Evolutionary conservation across 2,888 invertebrate genomes (phyloP).

Genomic region (Sclerodermus sp.): DNA sequence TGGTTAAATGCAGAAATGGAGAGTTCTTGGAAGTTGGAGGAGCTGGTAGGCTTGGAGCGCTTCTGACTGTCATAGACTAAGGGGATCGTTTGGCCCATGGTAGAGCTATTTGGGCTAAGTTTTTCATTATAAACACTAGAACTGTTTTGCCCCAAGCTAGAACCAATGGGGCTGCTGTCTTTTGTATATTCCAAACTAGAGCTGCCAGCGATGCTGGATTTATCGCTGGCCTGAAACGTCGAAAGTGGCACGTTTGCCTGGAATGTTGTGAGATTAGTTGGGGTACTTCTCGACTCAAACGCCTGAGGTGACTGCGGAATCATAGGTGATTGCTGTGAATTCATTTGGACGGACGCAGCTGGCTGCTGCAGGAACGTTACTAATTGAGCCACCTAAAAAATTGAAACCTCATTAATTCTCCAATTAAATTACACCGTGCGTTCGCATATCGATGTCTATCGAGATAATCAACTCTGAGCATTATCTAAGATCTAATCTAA

Average conservation of each 20-base stretch:
- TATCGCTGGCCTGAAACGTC: conserved; percentile 52
- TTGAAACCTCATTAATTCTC: too few relatives aligned
- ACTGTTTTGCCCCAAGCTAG: conserved; percentile 46
- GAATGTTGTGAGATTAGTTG: conserved; percentile 51
- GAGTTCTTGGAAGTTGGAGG: conserved; percentile 51
- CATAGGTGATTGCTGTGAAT: conserved; percentile 56
- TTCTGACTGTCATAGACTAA: conserved; percentile 45
- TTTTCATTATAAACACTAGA: conserved; percentile 46
- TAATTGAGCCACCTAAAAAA: conserved; percentile 69
- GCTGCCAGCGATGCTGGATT: conserved; percentile 50
- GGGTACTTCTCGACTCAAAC: conserved; percentile 44
- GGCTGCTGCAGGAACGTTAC: conserved; percentile 75
- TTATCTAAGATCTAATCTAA: too few relatives aligned
- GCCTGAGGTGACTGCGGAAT: conserved; percentile 34
- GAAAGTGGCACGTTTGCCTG: conserved; percentile 49
- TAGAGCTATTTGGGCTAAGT: conserved; percentile 49
- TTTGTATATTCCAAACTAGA: conserved; percentile 50
- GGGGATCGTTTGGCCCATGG: conserved; percentile 48
- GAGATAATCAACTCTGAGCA: too few relatives aligned
- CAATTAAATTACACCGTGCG: too few relatives aligned
- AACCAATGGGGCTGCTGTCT: conserved; percentile 43
- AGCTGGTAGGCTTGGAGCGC: conserved; percentile 27
- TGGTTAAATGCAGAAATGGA: conserved; percentile 54
- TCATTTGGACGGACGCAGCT: conserved; percentile 52
- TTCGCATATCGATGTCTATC: too few relatives aligned